Evolutionary conservation across 1,140 invertebrate genomes (phyloP), one percentile per base, ranked within the genome.

Genomic region (Coelopa frigida): DNA sequence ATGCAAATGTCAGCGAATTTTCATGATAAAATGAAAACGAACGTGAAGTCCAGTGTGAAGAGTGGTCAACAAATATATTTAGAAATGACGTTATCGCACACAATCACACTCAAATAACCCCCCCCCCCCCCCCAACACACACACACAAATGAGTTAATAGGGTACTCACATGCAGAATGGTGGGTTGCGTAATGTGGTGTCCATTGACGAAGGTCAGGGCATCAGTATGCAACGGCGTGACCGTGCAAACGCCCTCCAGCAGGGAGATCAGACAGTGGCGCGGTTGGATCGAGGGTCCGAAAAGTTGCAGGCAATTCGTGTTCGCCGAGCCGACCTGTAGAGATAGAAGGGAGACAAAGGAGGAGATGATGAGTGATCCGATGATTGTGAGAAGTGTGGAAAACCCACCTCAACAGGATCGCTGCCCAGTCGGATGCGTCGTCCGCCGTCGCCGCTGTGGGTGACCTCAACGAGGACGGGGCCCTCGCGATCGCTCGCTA

Each of bases 191-290:
- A 58, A 94, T 89, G 50, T 91, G 78, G 59, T 92, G 87, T 32
- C 89, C 88, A 68, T 96, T 94, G 40, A 97, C 89, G 61, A 89
- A 95, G 6, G 90, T 94, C 58, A 94, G 87, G 3, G 92, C 89
- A 63, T 95, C 91, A 15, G 88, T 77, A 59, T 87, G 89, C 58
- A 89, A 83, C 20, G 94, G 92, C n/a, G 92, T 96, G 3, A 95
- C 80, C 0, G 89, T 93, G 35, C 94, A 91, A 31, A 94, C 88
- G 22, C 88, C 88, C 49, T 94, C 88, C 12, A 85, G 88, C 57
- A 89, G 79, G 33, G 92, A 88, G 43, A 97, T 85, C 40, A 96
- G 89, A 72, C 93, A 96, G 70, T 98, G 94, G 24, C 90, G 76
- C 1, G 92, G 84, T 74, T 90, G 87, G 39, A 95, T 88, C 50